Evolutionary conservation across 1,140 invertebrate species (phyloP).

Genomic region (Neotoxoptera formosana): DNA sequence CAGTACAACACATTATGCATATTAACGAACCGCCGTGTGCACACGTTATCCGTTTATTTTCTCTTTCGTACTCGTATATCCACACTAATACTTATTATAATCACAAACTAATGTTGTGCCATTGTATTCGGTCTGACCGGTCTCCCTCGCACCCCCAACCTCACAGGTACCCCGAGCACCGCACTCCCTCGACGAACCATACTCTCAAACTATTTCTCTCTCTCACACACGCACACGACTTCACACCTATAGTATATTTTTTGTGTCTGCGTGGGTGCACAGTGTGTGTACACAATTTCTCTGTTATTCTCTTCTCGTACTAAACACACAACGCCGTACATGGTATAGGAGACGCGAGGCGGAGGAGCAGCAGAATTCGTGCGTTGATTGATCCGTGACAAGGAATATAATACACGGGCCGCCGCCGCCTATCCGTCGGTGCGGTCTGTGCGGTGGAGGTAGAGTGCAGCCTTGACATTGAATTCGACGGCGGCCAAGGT

Average conservation of each 20-base stretch:
- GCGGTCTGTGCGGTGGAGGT: not conserved
- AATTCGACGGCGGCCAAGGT: constrained; percentile 31
- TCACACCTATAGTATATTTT: not conserved
- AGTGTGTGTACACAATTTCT: not conserved
- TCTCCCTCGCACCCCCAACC: not conserved
- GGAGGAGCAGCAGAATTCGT: not conserved
- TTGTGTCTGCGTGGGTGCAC: not conserved
- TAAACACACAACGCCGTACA: not conserved
- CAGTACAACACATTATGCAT: not conserved
- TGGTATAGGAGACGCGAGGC: not conserved
- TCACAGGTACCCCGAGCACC: no score
- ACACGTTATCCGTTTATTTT: not conserved
- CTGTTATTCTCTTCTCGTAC: not conserved
- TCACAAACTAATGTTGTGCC: not conserved
- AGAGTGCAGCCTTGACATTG: constrained; percentile 30
- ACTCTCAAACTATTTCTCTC: not conserved
- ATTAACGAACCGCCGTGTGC: not conserved
- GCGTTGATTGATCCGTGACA: constrained; percentile 50
- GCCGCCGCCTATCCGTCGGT: not conserved
- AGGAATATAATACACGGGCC: not conserved
- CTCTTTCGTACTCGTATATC: not conserved
- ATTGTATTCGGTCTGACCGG: not conserved
- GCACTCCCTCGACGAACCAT: no score
- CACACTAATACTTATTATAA: not conserved
- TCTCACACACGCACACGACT: not conserved